Conservation (phyloP, 2,888 invertebrate genomes). For the Tortricodes alternella region DNA sequence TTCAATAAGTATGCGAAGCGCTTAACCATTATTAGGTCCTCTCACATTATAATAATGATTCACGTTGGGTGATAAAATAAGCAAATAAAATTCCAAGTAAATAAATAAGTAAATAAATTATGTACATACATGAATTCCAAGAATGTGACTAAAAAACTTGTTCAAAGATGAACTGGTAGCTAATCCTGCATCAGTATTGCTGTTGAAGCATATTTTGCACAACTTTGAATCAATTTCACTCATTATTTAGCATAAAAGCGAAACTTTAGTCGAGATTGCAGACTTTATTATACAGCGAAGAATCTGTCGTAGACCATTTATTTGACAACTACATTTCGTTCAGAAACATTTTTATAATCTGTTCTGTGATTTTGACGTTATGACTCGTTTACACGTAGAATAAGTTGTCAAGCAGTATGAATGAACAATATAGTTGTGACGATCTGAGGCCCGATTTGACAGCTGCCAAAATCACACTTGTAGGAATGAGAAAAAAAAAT, state of each 20-base stretch:
- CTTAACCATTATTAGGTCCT: too few relatives aligned
- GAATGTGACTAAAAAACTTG: constrained; percentile 20
- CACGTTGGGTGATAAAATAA: neutral
- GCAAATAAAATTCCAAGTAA: neutral
- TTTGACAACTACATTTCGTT: neutral
- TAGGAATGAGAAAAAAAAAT: too few relatives aligned
- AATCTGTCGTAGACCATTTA: neutral
- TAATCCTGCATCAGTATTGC: neutral
- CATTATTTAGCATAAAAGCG: neutral
- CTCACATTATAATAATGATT: too few relatives aligned
- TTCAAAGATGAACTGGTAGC: constrained; percentile 1
- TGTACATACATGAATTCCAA: constrained; percentile 13
- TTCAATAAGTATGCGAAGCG: too few relatives aligned
- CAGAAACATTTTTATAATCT: too few relatives aligned
- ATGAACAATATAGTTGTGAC: too few relatives aligned
- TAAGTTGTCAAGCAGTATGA: too few relatives aligned
- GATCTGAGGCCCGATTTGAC: too few relatives aligned
- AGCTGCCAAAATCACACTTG: too few relatives aligned
- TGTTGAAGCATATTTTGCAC: constrained; percentile 19
- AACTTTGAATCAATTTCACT: constrained; percentile 20
- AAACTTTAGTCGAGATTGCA: neutral
- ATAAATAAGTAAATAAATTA: neutral
- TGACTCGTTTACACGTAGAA: too few relatives aligned
- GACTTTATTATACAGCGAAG: neutral
- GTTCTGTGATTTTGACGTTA: too few relatives aligned